Conservation (phyloP, 2,113 vertebrate genomes). For the Vireo altiloquus region DNA sequence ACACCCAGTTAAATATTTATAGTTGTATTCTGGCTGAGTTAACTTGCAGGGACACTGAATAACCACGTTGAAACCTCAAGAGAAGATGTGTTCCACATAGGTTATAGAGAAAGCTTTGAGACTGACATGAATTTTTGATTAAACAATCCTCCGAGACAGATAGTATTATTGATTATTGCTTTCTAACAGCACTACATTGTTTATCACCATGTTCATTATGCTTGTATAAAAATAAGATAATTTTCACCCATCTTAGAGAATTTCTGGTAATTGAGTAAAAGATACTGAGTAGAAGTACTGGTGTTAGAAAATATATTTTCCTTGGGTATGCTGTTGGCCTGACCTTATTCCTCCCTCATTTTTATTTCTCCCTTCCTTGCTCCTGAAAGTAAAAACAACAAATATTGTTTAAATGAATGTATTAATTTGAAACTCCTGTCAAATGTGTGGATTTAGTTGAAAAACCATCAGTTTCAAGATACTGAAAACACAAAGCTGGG, state of each 20-base stretch:
- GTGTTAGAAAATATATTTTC: neutral
- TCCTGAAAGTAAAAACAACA: neutral
- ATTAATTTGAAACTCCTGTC: neutral
- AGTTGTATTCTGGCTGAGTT: conserved; percentile 58
- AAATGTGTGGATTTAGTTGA: neutral
- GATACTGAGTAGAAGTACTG: neutral
- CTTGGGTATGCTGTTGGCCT: neutral
- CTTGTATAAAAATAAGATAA: neutral
- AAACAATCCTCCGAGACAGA: neutral
- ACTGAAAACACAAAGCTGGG: neutral
- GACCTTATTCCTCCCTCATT: neutral
- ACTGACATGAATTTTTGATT: neutral
- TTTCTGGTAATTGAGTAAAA: neutral
- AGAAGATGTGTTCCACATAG: neutral
- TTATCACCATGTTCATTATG: neutral
- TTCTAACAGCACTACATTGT: neutral
- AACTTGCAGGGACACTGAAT: conserved; percentile 14
- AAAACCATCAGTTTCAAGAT: neutral
- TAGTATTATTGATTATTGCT: neutral
- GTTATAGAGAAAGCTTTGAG: neutral
- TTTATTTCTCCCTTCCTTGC: neutral
- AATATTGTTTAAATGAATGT: neutral
- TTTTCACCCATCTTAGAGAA: neutral
- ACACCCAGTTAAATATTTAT: conserved; percentile 64
- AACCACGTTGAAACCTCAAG: conserved; percentile 25